Percentiles rank a stretch among this genome's conserved stretches.
Evolutionary conservation across 2,888 invertebrate species (phyloP).

Genomic region (Mythimna impura): DNA sequence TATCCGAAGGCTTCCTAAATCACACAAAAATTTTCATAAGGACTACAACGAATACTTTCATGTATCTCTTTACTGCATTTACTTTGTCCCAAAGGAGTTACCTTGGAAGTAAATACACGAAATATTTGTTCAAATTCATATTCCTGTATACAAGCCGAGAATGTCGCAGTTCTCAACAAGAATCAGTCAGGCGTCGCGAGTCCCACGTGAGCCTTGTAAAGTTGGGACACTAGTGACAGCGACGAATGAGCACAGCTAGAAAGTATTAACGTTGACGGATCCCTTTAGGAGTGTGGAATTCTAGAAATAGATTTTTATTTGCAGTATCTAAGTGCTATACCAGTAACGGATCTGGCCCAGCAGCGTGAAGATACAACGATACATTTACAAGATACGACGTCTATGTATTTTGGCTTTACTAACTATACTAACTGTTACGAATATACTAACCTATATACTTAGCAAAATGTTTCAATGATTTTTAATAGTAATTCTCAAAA

Average conservation of each 20-base stretch:
- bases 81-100: constrained; percentile 50
- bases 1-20: constrained; percentile 34
- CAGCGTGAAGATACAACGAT: too few species aligned
- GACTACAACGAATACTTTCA: constrained; percentile 51
- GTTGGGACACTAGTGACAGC: constrained; percentile 52
- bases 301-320: background rate
- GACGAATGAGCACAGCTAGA: constrained; percentile 23
- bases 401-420: background rate
- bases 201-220: constrained; percentile 52
- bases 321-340: background rate
- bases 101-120: constrained; percentile 57
- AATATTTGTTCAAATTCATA: constrained; percentile 65
- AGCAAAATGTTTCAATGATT: too few species aligned
- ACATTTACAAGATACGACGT: background rate
- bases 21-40: constrained; percentile 56
- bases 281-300: constrained; percentile 6
- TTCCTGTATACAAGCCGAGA: constrained; percentile 39
- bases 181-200: constrained; percentile 69
- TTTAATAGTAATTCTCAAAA: too few species aligned
- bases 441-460: too few species aligned
- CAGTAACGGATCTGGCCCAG: background rate
- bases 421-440: too few species aligned
- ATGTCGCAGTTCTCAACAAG: constrained; percentile 67
- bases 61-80: constrained; percentile 53
- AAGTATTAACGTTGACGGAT: constrained; percentile 26